These are phyloP conservation scores for Corythaeola cristata DNA, from an alignment of 2,113 vertebrate species.

Conservation along the genomic window DNA sequence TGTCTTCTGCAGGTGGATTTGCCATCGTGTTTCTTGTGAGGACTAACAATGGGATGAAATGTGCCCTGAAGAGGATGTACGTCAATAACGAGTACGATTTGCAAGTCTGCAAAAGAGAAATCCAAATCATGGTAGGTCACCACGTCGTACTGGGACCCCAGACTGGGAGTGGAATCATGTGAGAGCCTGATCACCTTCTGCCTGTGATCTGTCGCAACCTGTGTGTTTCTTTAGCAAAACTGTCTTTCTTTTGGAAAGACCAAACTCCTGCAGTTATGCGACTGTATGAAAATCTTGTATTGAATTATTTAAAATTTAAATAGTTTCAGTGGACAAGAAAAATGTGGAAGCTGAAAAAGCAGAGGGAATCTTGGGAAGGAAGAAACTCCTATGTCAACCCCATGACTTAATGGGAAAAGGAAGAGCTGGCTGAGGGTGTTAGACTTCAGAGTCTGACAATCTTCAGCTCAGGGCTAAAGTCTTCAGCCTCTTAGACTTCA, in stretches of 20 bases:
- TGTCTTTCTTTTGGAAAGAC: neutral
- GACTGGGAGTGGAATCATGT: neutral
- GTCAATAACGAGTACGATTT: slow-evolving; percentile 97
- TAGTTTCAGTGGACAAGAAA: neutral
- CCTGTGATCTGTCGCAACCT: fast-evolving
- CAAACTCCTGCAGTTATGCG: fast-evolving
- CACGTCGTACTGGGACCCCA: neutral
- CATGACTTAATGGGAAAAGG: neutral
- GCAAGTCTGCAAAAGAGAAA: slow-evolving; percentile 95
- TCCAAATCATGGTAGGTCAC: slow-evolving; percentile 95
- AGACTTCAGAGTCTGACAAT: neutral
- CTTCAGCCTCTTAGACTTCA: neutral
- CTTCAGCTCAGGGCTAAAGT: neutral
- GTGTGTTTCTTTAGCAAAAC: neutral
- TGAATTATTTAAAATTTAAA: neutral
- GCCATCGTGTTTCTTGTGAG: slow-evolving; percentile 96
- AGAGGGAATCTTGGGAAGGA: neutral
- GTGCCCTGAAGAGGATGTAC: slow-evolving; percentile 97
- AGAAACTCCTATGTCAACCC: neutral
- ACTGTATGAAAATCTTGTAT: neutral
- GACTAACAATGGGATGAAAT: slow-evolving; percentile 90
- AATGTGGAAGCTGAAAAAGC: neutral
- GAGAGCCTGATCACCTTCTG: neutral
- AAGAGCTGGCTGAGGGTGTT: neutral
- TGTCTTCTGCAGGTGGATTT: slow-evolving; percentile 86